Conservation (phyloP, 2,888 invertebrate genomes). For the Morpho achilles region DNA sequence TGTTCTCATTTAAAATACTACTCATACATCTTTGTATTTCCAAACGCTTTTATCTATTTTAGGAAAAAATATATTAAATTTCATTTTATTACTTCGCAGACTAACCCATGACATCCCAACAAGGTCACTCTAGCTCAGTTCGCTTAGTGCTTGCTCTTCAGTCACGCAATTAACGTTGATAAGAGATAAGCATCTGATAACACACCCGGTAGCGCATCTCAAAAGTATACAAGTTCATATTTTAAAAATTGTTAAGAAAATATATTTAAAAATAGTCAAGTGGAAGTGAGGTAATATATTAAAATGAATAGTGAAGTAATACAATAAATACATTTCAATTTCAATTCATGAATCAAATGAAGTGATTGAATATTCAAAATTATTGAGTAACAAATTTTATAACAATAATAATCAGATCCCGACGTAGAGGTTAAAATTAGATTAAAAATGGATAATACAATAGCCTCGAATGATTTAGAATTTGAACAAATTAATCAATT, state of each 20-base stretch:
- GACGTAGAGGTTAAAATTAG: no score
- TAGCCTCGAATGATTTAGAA: conserved; percentile 37
- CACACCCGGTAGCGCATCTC: conserved; percentile 15
- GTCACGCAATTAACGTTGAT: conserved; percentile 46
- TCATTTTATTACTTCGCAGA: conserved; percentile 24
- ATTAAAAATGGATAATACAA: conserved; percentile 30
- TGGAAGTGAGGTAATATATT: no score
- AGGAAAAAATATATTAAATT: no score
- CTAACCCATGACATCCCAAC: conserved; percentile 33
- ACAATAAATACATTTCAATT: no score
- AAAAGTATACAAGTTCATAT: conserved; percentile 1
- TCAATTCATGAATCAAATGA: no score
- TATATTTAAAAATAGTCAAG: no score
- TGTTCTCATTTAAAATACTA: no score
- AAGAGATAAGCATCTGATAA: conserved; percentile 35
- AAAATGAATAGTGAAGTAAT: no score
- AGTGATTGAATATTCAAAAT: neutral
- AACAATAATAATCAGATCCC: neutral
- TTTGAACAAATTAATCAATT: conserved; percentile 54
- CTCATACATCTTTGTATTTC: no score
- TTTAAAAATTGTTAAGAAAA: conserved; percentile 11
- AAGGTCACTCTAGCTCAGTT: conserved; percentile 39
- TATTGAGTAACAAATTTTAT: neutral
- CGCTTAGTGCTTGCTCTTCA: conserved; percentile 36
- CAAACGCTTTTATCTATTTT: no score